Base-by-base conservation (phyloP, 53 echinoderm and acorn worm species). In the Crossaster papposus region DNA sequence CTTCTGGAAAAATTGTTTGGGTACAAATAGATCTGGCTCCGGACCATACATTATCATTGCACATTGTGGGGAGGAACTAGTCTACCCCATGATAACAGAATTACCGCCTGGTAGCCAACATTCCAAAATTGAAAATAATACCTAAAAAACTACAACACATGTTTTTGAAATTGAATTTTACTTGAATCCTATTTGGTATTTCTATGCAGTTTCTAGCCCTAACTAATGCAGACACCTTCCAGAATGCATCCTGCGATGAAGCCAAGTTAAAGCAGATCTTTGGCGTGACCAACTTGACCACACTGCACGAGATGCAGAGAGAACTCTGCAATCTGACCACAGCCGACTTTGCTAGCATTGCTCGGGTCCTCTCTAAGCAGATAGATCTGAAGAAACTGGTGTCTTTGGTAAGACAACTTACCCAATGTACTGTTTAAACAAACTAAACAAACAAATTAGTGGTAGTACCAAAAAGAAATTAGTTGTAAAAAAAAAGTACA, bases 251-350 rank as follows among this genome's bases (percentile, higher is more conserved):
- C 1, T 92, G 92, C 30, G 79, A 89, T 77, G 77, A 65, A 52
- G 73, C 81, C 3, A 74, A 73, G 18, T 83, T 92, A 3, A 12
- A 76, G 54, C 3, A 73, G 81, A 23, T 92, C 24, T 89, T 92
- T 12, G 88, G 83, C n/a, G 78, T 92, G 44, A 81, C 31, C n/a
- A 72, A 92, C 28, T 31, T 53, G 30, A 29, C 81, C 23, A 77
- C 81, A 1, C 83, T 89, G 22, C 35, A 81, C 20, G 79, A 92
- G 77, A 92, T 89, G 89, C 73, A 82, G 77, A 58, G 13, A 73
- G 92, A 92, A 20, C 88, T 92, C 0, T 92, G 92, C 77, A 88
- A 53, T 24, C 88, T 92, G 58, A 92, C 92, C 14, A n/a, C 65
- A 0, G 83, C 36, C 31, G 64, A 92, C 51, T 92, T 81, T 44